A percentile compares a stretch with the other conserved stretches of the same genome.
phyloP scores from a whole-genome alignment of 1,140 invertebrate species.

The Melitaea cinxia region DNA sequence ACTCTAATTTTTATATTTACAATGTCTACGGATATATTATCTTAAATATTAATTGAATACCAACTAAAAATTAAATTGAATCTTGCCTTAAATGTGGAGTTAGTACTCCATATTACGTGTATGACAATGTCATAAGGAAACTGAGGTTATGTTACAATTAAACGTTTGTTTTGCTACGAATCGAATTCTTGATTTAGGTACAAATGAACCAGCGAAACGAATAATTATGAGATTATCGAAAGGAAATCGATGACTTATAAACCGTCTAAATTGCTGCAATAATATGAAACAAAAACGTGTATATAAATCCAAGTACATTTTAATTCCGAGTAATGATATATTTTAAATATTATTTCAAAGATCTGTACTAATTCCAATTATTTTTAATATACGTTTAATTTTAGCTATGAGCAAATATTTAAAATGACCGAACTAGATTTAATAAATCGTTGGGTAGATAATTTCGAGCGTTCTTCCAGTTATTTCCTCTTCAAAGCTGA shows the following conservation, averaged over 20 bases:
- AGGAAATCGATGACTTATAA: background rate
- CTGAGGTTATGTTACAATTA: background rate
- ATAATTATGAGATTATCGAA: background rate
- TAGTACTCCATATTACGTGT: background rate
- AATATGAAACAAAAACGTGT: background rate
- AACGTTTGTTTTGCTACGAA: background rate
- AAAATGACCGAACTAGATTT: too few relatives aligned
- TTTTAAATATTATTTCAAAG: background rate
- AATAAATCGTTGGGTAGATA: background rate
- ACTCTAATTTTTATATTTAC: too few relatives aligned
- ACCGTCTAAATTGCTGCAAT: constrained; percentile 3
- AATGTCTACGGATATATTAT: background rate
- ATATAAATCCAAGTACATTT: background rate
- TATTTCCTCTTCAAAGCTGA: background rate
- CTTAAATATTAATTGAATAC: background rate
- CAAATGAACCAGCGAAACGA: background rate
- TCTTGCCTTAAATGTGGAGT: background rate
- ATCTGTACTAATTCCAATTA: too few relatives aligned
- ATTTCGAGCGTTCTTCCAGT: background rate
- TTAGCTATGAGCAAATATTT: too few relatives aligned
- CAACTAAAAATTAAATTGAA: background rate
- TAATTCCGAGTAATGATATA: background rate
- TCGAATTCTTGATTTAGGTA: background rate
- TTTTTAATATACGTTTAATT: too few relatives aligned
- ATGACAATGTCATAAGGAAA: background rate